Percentiles rank a stretch among this genome's conserved stretches.
phyloP scores from a whole-genome alignment of 2,113 vertebrate species.

The Oryzias woworae region DNA sequence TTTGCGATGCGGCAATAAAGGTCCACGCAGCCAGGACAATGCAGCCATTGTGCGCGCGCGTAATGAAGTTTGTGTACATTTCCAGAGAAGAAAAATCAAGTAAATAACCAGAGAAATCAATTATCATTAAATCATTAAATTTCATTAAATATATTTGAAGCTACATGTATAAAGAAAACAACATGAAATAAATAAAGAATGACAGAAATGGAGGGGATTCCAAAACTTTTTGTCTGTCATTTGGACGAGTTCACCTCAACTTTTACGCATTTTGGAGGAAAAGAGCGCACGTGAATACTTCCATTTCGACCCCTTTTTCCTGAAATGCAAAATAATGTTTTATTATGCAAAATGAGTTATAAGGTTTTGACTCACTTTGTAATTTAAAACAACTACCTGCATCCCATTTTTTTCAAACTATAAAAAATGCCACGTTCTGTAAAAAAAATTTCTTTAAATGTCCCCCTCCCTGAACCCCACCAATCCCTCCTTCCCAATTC shows the following conservation, averaged over 20 bases:
- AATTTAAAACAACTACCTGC: neutral
- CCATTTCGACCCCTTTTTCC: too few species aligned
- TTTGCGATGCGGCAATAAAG: slow-evolving; percentile 48
- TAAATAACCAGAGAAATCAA: slow-evolving; percentile 28
- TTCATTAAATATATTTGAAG: neutral
- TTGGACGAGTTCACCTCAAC: too few species aligned
- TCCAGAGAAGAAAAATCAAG: slow-evolving; percentile 41
- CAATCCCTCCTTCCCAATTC: slow-evolving; percentile 74
- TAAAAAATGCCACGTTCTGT: slow-evolving; percentile 66
- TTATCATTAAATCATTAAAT: too few species aligned
- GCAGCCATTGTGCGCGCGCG: slow-evolving; percentile 47
- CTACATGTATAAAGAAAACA: neutral
- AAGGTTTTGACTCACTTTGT: too few species aligned
- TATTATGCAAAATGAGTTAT: too few species aligned
- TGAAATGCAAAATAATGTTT: too few species aligned
- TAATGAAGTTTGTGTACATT: slow-evolving; percentile 71
- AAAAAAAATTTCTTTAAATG: slow-evolving; percentile 57
- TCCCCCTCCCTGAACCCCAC: slow-evolving; percentile 26
- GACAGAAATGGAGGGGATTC: too few species aligned
- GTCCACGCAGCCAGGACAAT: slow-evolving; percentile 54
- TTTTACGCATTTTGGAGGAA: too few species aligned
- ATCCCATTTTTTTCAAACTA: slow-evolving; percentile 39
- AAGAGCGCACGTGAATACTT: too few species aligned
- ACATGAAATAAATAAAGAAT: too few species aligned
- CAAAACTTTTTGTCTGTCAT: too few species aligned